Evolutionary conservation across 2,113 vertebrate species (phyloP).

Genomic region (Muntiacus muntjak): DNA sequence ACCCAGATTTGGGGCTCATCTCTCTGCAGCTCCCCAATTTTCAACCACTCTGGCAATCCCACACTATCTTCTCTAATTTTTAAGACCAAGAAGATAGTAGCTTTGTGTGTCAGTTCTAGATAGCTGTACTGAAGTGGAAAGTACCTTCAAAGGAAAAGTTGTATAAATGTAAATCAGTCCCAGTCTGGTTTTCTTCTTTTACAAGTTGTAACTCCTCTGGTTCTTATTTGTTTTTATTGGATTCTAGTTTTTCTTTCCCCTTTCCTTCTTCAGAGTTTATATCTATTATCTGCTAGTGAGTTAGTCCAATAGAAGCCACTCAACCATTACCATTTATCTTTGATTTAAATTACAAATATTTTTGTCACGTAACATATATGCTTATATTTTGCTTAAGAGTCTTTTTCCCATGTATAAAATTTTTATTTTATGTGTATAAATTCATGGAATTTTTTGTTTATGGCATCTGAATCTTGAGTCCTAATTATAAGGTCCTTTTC

Average conservation of each 20-base stretch:
- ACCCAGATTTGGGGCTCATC: not conserved
- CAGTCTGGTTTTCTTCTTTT: not conserved
- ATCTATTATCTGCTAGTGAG: not conserved
- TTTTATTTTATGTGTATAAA: not conserved
- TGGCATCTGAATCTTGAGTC: not conserved
- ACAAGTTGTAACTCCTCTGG: not conserved
- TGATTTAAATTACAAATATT: not conserved
- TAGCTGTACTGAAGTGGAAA: not conserved
- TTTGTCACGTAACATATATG: not conserved
- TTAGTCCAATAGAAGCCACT: not conserved
- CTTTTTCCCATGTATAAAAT: not conserved
- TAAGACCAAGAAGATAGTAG: not conserved
- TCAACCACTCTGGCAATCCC: not conserved
- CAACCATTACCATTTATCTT: not conserved
- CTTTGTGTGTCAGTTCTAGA: not conserved
- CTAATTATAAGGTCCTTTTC: not conserved
- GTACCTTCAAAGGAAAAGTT: not conserved
- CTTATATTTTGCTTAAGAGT: not conserved
- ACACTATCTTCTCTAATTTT: not conserved
- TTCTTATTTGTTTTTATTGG: not conserved
- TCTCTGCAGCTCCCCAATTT: not conserved
- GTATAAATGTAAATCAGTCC: not conserved
- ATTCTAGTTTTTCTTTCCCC: not conserved
- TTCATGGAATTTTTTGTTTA: not conserved
- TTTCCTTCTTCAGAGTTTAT: not conserved